These are phyloP conservation scores for Holothuria glaberrima DNA, from an alignment of 35 echinoderm and acorn worm species.

Conservation along the genomic window DNA sequence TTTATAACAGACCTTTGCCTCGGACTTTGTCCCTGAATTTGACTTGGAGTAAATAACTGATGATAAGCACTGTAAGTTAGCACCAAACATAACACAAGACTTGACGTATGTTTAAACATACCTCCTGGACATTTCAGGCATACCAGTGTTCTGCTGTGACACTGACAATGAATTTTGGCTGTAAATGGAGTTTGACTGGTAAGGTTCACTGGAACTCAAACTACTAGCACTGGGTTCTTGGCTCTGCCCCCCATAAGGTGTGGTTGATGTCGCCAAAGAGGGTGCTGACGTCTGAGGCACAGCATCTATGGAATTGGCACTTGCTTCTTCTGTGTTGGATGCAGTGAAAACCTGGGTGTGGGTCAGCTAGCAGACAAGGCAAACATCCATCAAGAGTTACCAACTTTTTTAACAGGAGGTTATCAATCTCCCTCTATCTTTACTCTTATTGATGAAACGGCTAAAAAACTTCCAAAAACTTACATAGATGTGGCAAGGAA, in stretches of 20 bases:
- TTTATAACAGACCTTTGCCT: too few relatives aligned
- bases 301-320: conserved; percentile 25
- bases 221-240: conserved; percentile 25
- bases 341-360: conserved; percentile 43
- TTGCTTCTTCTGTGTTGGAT: neutral
- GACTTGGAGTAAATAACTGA: too few relatives aligned
- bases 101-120: neutral
- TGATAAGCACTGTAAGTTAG: too few relatives aligned
- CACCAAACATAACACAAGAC: too few relatives aligned
- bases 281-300: conserved; percentile 8
- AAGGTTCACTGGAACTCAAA: conserved; percentile 25
- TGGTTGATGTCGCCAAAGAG: neutral
- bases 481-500: too few relatives aligned
- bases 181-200: conserved; percentile 42
- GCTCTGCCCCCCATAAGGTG: conserved; percentile 4
- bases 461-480: too few relatives aligned
- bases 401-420: too few relatives aligned
- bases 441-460: too few relatives aligned
- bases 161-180: conserved; percentile 15
- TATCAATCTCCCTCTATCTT: too few relatives aligned
- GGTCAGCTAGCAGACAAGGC: neutral
- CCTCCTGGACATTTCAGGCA: conserved; percentile 53
- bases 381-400: neutral
- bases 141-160: conserved; percentile 46
- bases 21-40: too few relatives aligned